Evolutionary conservation across 2,113 vertebrate species (phyloP), one percentile per base, ranked within the genome.

Genomic region (Neodontobutis hainanensis): DNA sequence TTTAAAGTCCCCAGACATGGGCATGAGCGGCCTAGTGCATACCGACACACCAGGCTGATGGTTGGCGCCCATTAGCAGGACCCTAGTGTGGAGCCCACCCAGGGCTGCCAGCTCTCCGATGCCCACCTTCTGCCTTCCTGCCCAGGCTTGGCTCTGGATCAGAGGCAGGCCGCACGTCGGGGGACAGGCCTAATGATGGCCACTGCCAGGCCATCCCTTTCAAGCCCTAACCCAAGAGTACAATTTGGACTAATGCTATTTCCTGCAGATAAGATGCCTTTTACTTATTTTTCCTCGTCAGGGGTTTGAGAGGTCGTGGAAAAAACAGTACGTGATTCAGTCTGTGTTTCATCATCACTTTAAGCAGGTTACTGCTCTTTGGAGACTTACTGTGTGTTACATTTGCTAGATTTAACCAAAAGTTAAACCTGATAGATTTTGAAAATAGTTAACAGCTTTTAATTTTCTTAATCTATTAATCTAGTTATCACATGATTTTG

Each of bases 241-340:
- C 85, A 90, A 88, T 91, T 93, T 90, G 82, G 69, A 70, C 86
- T 83, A 89, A 90, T 82, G 89, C 89, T 91, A 91, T 90, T 93
- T 92, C 92, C 92, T 92, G 89, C 72, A 84, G 92, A 92, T 93
- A 92, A 93, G 88, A 84, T 70, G 70, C 68, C 66, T 88, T 81
- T 87, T 85, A 80, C 80, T 79, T 78, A 40, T 81, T 88, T 83
- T 68, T 77, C 71, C 65, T 65, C 75, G 73, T 77, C 68, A 63
- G 76, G 60, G 65, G 10, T 73, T 82, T 65, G 52, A 64, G 77
- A 75, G 76, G 81, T 75, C 65, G 74, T n/a, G 61, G 45, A 14
- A 56, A 38, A 42, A 40, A 40, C n/a, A 77, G 19, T 76, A 67
- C 40, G 19, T 47, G 43, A 66, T 61, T 40, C 55, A 68, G 0